Evolutionary conservation across 2,113 vertebrate species (phyloP), one percentile per base, ranked within the genome.

Genomic region (Sciurus niger): DNA sequence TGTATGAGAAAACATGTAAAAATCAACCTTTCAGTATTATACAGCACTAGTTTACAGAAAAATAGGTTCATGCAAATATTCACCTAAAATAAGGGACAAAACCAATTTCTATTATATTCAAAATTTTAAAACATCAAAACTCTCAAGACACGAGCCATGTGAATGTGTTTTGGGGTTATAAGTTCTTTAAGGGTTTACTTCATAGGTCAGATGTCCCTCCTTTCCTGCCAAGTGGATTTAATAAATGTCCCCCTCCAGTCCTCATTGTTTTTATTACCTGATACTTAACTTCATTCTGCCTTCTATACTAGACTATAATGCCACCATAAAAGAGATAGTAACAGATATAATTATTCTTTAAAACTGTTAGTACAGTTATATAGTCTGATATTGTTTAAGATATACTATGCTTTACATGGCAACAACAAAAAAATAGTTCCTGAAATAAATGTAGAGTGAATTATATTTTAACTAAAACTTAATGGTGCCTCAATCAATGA

Each of bases 381-480:
- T 25, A 60, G 8, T 78, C 18, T 92, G 40, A 67, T 73, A 83
- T 17, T 63, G 1, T 24, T 30, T 63, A 92, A 95, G 1, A 89
- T 24, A 83, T 89, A 63, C 28, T 79, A 51, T 43, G 24, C 12
- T 92, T 95, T 89, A 43, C 1, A 63, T 32, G 25, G n/a, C 37
- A 80, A 87, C 13, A 63, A 63, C 20, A 88, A 84, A 87, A 37
- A 28, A 2, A 53, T 4, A 25, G 32, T 90, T 72, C 24, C 74
- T 70, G 34, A 82, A 85, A 93, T 46, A 40, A 9, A 76, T 58
- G 2, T 37, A 84, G 16, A 16, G 32, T 83, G 43, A 89, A 63
- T 40, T 85, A 91, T 70, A 92, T 73, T 68, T 72, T 60, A 84
- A 84, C 34, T 88, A 92, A 73, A 93, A 76, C 48, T 82, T 72